Conservation (phyloP, 1,140 invertebrate genomes). For the Drosophila orosa region DNA sequence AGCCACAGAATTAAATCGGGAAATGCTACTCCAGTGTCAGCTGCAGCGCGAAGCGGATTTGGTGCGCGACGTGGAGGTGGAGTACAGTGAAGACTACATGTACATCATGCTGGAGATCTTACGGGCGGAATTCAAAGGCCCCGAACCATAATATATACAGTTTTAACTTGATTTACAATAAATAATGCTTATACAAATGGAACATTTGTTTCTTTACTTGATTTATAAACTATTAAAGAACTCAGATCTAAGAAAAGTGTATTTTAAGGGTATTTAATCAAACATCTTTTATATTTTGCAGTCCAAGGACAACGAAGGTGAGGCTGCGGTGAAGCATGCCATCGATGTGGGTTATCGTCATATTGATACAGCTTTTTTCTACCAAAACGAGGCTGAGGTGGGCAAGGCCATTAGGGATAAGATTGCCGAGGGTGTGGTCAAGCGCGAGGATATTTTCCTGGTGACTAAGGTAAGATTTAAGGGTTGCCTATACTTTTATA, state of each 20-base stretch:
- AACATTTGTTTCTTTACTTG: not conserved
- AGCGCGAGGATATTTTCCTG: constrained; percentile 94
- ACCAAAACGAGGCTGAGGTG: constrained; percentile 91
- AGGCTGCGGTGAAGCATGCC: constrained; percentile 88
- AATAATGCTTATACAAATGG: not conserved
- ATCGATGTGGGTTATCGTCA: constrained; percentile 92
- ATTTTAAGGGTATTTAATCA: too few relatives aligned
- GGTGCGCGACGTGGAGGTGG: constrained; percentile 54
- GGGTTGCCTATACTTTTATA: too few relatives aligned
- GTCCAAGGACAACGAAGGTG: constrained; percentile 88
- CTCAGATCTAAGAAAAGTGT: too few relatives aligned
- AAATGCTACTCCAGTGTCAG: constrained; percentile 25
- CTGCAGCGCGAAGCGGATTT: constrained; percentile 46
- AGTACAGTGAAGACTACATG: constrained; percentile 30
- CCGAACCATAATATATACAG: not conserved
- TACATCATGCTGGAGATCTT: constrained; percentile 14
- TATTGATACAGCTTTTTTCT: constrained; percentile 92
- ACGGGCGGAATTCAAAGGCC: constrained; percentile 4
- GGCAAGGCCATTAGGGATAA: constrained; percentile 88
- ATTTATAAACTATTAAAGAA: too few relatives aligned
- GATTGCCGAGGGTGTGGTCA: constrained; percentile 87
- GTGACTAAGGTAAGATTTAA: constrained; percentile 87
- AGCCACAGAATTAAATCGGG: constrained; percentile 37
- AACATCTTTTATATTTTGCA: constrained; percentile 67
- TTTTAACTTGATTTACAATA: not conserved